Evolutionary conservation across 2,113 vertebrate species (phyloP), one percentile per base, ranked within the genome.

Genomic region (Takifugu bimaculatus): DNA sequence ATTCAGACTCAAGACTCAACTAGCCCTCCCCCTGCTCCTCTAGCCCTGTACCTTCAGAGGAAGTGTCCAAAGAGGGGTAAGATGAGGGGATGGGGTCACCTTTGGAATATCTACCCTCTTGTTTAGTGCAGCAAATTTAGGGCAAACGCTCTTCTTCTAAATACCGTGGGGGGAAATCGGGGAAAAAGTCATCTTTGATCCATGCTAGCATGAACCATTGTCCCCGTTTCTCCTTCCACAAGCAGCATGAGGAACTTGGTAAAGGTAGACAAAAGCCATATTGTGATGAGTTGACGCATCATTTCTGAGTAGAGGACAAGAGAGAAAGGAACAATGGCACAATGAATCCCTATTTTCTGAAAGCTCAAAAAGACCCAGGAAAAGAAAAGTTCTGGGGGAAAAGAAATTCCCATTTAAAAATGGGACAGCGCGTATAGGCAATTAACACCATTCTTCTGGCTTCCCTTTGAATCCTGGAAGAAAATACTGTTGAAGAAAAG

Each of bases 361-460:
- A 78, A 74, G 84, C 84, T 87, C 79, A 82, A 78, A 88, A 80
- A 82, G 81, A 82, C 60, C 59, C 73, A 73, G 65, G 77, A 83
- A 85, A 85, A 75, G 72, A 77, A 81, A 87, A 87, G 75, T 83
- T 85, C 77, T 85, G 56, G 73, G 63, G 70, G 59, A 61, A 70
- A 63, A 72, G 78, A 77, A 39, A 57, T 77, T 78, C 72, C 86
- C 87, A 89, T 86, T 86, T 86, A 87, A 89, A 90, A 90, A 89
- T 84, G 85, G 89, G 88, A 88, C 87, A 79, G 78, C 72, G 82
- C 84, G 85, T 85, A 87, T 80, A 87, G 83, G 84, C 89, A 91
- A 90, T 91, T 91, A 91, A 90, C 90, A 90, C 84, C 81, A 86
- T 87, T 89, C 84, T 87, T 90, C 87, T 72, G 50, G 75, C 81